Conservation (phyloP, 2,888 invertebrate genomes). For the Luperina testacea region DNA sequence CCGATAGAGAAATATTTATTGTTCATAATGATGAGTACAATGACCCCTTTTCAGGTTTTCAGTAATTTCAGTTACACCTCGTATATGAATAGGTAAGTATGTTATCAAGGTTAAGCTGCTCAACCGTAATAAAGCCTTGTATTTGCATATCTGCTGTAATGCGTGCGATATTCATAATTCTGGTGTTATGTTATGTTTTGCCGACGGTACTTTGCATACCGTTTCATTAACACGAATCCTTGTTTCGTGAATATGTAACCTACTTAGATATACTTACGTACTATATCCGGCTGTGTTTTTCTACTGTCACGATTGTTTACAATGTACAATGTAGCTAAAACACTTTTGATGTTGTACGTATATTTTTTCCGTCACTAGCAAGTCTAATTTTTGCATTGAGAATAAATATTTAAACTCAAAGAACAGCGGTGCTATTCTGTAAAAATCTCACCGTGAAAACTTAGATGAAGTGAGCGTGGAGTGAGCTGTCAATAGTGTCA, state of each 20-base stretch:
- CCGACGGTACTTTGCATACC: constrained; percentile 30
- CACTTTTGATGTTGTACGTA: neutral
- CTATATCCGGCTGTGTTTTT: constrained; percentile 1
- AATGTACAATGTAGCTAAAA: neutral
- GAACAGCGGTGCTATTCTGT: too few species aligned
- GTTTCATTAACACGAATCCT: constrained; percentile 25
- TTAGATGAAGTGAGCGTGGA: too few species aligned
- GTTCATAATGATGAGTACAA: neutral
- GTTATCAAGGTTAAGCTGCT: constrained; percentile 22
- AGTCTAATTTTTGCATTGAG: neutral
- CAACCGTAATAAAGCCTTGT: neutral
- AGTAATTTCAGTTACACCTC: neutral
- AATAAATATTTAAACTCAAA: too few species aligned
- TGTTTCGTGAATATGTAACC: constrained; percentile 26
- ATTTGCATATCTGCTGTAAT: constrained; percentile 45
- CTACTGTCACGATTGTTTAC: neutral
- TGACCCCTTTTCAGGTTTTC: neutral
- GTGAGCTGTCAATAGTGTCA: too few species aligned
- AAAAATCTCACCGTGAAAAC: too few species aligned
- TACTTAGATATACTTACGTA: neutral
- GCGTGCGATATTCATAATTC: constrained; percentile 11
- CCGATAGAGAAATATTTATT: neutral
- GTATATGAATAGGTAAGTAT: neutral
- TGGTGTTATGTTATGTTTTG: constrained; percentile 24
- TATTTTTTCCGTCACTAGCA: neutral